Evolutionary conservation across 1,140 invertebrate genomes (phyloP), one percentile per base, ranked within the genome.

Genomic region (Sitophilus oryzae): DNA sequence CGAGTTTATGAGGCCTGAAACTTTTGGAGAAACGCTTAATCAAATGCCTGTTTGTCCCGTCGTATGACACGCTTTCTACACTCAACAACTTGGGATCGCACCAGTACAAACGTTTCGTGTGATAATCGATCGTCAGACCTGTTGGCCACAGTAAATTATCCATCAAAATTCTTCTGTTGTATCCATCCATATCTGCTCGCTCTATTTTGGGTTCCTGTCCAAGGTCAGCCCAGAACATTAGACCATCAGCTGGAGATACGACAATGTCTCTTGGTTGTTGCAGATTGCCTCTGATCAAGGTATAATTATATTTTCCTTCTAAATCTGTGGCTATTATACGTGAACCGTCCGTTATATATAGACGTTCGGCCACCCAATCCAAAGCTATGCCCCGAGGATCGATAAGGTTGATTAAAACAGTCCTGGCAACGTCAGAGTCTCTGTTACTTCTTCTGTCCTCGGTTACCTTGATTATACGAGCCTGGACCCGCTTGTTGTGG

Each of bases 331-430:
- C 79, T 25, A 77, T 77, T 35, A 91, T 81, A 49, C 74, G 58
- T 42, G 68, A 81, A 20, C 78, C 77, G 70, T 89, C 86, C 4
- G 85, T 80, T 71, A 85, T 85, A 71, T 91, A 93, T 14, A 93
- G 70, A 45, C 81, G 76, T 52, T 80, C 76, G 0, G 82, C 79
- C 3, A 87, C 74, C 80, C 85, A 89, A 72, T 93, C 90, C 15
- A 93, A 78, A 3, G 85, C 81, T 34, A 94, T 71, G 5, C 44
- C 40, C 62, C 85, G 80, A 0, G 89, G 85, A 45, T 79, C 74
- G 14, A 73, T 68, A 23, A 81, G 62, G 52, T 75, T 74, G 56
- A 69, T 73, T 4, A 71, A 46, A 3, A 68, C 60, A n/a, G 46
- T 47, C 38, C 56, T 50, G 21, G 47, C 54, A 22, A 51, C 36